phyloP scores from a whole-genome alignment of 2,888 invertebrate genomes.

The Amphipoea oculea region DNA sequence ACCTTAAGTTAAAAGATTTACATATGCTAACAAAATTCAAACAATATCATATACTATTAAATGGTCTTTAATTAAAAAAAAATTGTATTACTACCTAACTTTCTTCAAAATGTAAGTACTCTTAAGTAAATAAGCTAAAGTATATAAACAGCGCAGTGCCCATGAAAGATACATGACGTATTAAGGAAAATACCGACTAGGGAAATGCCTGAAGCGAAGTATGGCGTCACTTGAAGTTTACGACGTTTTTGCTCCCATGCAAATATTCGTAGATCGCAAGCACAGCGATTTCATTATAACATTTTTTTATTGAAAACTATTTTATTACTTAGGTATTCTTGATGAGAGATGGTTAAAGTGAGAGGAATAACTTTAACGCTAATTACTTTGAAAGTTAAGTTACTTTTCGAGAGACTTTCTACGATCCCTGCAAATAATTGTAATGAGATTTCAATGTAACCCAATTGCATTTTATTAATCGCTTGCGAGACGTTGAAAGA shows the following conservation, averaged over 20 bases:
- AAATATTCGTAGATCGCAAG: slow-evolving; percentile 49
- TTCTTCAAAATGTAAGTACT: slow-evolving; percentile 19
- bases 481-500: slow-evolving; percentile 8
- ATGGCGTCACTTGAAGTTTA: slow-evolving; percentile 47
- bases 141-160: slow-evolving; percentile 16
- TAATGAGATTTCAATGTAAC: slow-evolving; percentile 7
- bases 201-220: slow-evolving; percentile 27
- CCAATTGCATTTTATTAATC: neutral
- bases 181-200: slow-evolving; percentile 47
- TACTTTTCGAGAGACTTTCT: neutral
- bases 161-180: slow-evolving; percentile 53
- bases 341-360: slow-evolving; percentile 2
- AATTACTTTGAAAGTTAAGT: slow-evolving; percentile 13
- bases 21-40: neutral
- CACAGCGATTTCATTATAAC: slow-evolving; percentile 22
- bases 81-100: neutral
- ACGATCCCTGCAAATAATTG: neutral
- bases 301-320: neutral
- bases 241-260: slow-evolving; percentile 17
- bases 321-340: neutral
- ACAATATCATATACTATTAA: neutral
- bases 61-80: neutral
- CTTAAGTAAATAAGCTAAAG: slow-evolving; percentile 7
- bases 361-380: neutral
- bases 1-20: neutral